These are phyloP conservation scores for Sterna hirundo DNA, from an alignment of 2,113 vertebrate genomes.

Conservation along the genomic window DNA sequence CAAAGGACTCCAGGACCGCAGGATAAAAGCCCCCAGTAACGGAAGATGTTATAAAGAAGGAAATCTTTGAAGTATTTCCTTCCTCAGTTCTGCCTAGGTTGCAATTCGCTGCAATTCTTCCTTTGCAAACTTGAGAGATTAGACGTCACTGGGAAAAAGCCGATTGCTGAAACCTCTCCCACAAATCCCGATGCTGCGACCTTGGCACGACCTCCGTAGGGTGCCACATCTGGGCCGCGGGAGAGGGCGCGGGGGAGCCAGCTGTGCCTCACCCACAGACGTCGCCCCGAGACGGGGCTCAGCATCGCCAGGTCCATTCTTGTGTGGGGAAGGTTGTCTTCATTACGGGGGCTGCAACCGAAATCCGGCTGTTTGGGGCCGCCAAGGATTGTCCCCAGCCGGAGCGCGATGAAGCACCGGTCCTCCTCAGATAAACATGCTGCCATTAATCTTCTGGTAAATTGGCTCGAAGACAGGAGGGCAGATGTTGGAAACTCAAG, in stretches of 20 bases:
- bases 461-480: not conserved
- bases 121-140: constrained; percentile 6
- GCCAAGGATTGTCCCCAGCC: not conserved
- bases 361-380: not conserved
- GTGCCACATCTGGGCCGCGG: not conserved
- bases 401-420: not conserved
- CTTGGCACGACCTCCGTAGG: rapidly evolving
- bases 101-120: constrained; percentile 3
- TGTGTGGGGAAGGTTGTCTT: rapidly evolving
- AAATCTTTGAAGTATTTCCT: constrained; percentile 58
- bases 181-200: not conserved
- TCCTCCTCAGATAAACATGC: not conserved
- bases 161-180: not conserved
- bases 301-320: rapidly evolving
- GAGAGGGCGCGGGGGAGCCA: not conserved
- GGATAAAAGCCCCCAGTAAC: not conserved
- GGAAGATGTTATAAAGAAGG: not conserved
- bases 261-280: not conserved
- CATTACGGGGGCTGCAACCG: rapidly evolving
- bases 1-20: not conserved
- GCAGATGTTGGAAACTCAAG: not conserved
- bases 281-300: rapidly evolving
- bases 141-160: not conserved
- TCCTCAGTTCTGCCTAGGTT: constrained; percentile 37
- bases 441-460: not conserved